phyloP scores from a whole-genome alignment of 2,888 invertebrate genomes.

The Scaptomyza parva region DNA sequence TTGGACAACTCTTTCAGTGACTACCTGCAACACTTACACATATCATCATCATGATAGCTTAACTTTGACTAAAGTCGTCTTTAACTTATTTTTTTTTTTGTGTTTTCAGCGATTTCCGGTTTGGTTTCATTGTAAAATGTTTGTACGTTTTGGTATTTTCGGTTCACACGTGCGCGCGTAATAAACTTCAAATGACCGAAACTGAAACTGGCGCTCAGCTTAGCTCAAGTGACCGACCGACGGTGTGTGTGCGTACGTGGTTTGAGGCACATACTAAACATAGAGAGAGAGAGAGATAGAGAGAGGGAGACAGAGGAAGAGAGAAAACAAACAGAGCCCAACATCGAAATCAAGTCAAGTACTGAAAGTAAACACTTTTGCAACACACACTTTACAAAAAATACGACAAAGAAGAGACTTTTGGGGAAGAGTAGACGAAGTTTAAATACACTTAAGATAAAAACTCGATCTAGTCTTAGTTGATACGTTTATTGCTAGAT shows the following conservation, averaged over 20 bases:
- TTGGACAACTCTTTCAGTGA: too few species aligned
- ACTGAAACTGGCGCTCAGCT: slow-evolving; percentile 63
- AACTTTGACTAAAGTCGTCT: slow-evolving; percentile 5
- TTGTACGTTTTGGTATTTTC: slow-evolving; percentile 77
- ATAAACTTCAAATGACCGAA: slow-evolving; percentile 77
- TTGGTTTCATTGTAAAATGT: slow-evolving; percentile 71
- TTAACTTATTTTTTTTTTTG: background rate
- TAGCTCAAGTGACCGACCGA: slow-evolving; percentile 60
- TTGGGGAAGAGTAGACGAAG: background rate
- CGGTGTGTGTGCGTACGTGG: slow-evolving; percentile 42
- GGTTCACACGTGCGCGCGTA: slow-evolving; percentile 81
- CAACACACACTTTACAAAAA: slow-evolving; percentile 46
- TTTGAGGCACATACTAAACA: slow-evolving; percentile 28
- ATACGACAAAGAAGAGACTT: background rate
- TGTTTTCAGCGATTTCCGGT: slow-evolving; percentile 70
- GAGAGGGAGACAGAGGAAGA: background rate
- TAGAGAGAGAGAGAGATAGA: background rate
- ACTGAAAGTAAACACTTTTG: slow-evolving; percentile 69
- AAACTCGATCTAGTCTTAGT: too few species aligned
- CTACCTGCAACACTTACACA: slow-evolving; percentile 48
- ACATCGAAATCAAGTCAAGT: slow-evolving; percentile 63
- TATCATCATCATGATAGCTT: slow-evolving; percentile 33
- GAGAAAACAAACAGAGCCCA: too few species aligned
- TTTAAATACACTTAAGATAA: background rate
- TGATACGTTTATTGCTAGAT: too few species aligned